Base-by-base conservation (phyloP, 2,888 invertebrate genomes). In the Cryptus armator region DNA sequence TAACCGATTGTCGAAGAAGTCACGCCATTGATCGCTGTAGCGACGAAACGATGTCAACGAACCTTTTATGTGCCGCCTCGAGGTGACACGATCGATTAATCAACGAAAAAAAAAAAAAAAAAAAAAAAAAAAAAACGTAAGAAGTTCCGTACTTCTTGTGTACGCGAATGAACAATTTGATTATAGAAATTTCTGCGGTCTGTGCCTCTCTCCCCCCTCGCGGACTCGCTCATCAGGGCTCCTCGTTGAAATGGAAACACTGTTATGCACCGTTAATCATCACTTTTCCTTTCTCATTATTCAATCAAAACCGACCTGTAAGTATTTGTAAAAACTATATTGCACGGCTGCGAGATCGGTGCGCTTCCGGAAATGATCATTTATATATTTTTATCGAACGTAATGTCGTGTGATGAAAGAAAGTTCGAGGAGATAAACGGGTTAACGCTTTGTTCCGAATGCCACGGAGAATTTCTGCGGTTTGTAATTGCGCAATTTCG, bases 31-130 rank as follows among this genome's bases (percentile, higher is more conserved):
- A 84, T 71, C 48, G 59, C 66, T 74, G 37, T 37, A 76, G 37
- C 67, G 56, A 67, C n/a, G 67, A 78, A 66, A 32, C 68, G 44
- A 44, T 32, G 67, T 77, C 76, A 67, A 51, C 53, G 64, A 81
- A 78, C 56, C 66, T 74, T 66, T 19, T 24, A 29, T 19, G 48
- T 43, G 48, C 19, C 32, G 16, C 14, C 53, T n/a, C 16, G 4
- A 51, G 43, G n/a, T 82, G 79, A 75, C 53, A 51, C 81, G 75
- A 76, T 72, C 75, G 79, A 81, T 85, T 66, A 76, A 81, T 81
- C 82, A 62, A 62, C 48, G 14, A 16, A n/a, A n/a, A n/a, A n/a
- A n/a, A n/a, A n/a, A n/a, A n/a, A n/a, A n/a, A n/a, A n/a, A 43
- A 68, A 66, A 48, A 71, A 37, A 37, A 37, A 37, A 9, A 9